phyloP scores from a whole-genome alignment of 2,113 vertebrate species.

The Myotis lucifugus region DNA sequence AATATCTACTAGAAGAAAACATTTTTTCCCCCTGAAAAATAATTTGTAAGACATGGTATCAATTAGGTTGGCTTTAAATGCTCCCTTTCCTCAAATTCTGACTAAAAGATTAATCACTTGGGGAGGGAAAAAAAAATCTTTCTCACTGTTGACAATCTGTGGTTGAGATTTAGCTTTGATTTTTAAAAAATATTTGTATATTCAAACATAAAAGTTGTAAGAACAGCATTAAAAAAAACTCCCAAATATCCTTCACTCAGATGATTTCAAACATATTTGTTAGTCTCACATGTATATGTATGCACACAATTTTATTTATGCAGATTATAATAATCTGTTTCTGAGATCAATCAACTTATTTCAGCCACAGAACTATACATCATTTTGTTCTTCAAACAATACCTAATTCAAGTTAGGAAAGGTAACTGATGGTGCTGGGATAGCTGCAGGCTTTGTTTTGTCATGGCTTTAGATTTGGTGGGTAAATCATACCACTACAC shows the following conservation, averaged over 20 bases:
- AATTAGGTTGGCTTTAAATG: conserved; percentile 63
- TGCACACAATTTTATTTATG: not conserved
- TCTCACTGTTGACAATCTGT: conserved; percentile 53
- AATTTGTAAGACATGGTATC: conserved; percentile 60
- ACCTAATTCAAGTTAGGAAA: not conserved
- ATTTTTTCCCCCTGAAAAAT: not conserved
- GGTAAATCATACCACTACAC: not conserved
- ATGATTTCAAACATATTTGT: not conserved
- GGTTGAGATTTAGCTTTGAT: conserved; percentile 3
- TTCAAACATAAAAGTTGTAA: conserved; percentile 46
- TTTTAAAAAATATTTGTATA: conserved; percentile 29
- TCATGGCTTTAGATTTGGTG: not conserved
- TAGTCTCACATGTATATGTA: not conserved
- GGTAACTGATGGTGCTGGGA: not conserved
- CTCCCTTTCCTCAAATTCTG: conserved; percentile 60
- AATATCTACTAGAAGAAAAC: conserved; percentile 30
- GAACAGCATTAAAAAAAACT: not conserved
- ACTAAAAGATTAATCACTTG: conserved; percentile 68
- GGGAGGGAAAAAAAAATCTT: conserved; percentile 50
- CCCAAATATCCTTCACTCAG: not conserved
- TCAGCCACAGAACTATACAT: not conserved
- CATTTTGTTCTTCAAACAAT: conserved; percentile 32
- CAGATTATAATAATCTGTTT: conserved; percentile 14
- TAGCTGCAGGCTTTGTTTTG: not conserved
- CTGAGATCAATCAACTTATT: not conserved